Percentiles rank a stretch among this genome's conserved stretches.
Evolutionary conservation across 2,888 invertebrate genomes (phyloP).

Genomic region (Ectropis crepuscularia): DNA sequence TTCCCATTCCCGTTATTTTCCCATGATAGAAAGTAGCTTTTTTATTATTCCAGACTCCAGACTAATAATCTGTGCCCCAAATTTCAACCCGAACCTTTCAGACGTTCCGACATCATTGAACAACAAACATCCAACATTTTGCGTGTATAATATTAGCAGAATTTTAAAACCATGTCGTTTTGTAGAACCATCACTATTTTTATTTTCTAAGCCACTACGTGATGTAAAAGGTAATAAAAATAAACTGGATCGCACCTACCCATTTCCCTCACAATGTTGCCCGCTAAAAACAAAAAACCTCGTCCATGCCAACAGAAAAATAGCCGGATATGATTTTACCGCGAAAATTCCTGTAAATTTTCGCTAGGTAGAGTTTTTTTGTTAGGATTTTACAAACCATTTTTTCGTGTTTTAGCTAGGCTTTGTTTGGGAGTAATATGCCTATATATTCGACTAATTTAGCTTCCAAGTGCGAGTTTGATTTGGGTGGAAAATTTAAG

Average conservation of each 20-base stretch:
- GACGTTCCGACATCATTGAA: no score
- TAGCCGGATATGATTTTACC: constrained; percentile 28
- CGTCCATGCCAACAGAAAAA: constrained; percentile 30
- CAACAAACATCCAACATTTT: no score
- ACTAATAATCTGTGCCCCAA: no score
- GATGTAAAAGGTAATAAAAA: constrained; percentile 26
- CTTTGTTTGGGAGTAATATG: constrained; percentile 6
- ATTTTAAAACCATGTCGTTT: no score
- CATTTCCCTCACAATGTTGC: constrained; percentile 17
- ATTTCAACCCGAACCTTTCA: no score
- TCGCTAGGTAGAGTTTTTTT: constrained; percentile 8
- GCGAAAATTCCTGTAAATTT: constrained; percentile 11
- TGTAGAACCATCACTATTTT: background rate
- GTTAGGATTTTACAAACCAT: background rate
- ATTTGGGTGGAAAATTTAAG: no score
- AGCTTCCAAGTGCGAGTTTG: no score
- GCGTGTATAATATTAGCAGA: no score
- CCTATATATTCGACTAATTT: background rate
- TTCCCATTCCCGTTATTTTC: no score
- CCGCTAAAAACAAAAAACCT: constrained; percentile 24
- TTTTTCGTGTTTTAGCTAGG: background rate
- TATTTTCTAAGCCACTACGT: constrained; percentile 7
- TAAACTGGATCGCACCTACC: constrained; percentile 23
- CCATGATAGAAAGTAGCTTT: no score
- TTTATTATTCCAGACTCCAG: no score